A percentile compares a stretch with the other conserved stretches of the same genome.
phyloP scores from a whole-genome alignment of 2,888 invertebrate genomes.

The Heliconius charithonia region DNA sequence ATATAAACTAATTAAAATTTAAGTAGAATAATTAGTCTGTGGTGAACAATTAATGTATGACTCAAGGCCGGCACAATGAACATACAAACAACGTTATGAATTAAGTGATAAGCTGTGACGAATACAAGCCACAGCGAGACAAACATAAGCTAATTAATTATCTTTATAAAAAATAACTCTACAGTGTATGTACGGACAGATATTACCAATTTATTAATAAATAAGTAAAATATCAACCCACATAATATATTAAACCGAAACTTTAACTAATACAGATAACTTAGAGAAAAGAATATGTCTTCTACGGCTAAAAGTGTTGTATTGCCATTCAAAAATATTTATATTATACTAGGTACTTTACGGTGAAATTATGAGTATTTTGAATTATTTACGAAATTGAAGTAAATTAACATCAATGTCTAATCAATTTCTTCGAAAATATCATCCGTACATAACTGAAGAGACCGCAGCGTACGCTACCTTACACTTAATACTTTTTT shows the following conservation, averaged over 20 bases:
- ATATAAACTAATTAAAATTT: background rate
- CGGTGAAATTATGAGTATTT: conserved; percentile 41
- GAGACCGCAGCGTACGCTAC: conserved; percentile 64
- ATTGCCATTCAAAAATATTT: conserved; percentile 32
- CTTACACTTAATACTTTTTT: conserved; percentile 80
- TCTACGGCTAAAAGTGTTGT: conserved; percentile 6
- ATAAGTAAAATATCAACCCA: background rate
- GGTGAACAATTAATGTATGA: conserved; percentile 2
- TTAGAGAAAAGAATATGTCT: background rate
- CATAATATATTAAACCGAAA: background rate
- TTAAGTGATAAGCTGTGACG: conserved; percentile 69
- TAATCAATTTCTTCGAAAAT: conserved; percentile 37
- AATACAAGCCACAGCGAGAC: conserved; percentile 67
- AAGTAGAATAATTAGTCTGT: background rate
- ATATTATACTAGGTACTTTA: conserved; percentile 34
- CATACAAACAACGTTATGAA: conserved; percentile 71
- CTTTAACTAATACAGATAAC: background rate
- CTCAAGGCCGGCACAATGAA: conserved; percentile 59
- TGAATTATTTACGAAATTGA: conserved; percentile 12
- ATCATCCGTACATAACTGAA: conserved; percentile 52
- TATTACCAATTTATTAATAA: conserved; percentile 14
- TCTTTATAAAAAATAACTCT: conserved; percentile 65
- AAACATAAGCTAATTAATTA: conserved; percentile 68
- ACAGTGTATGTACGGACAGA: conserved; percentile 57
- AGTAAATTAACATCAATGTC: background rate